Evolutionary conservation across 2,113 vertebrate genomes (phyloP), one percentile per base, ranked within the genome.

Genomic region (Apteryx mantelli): DNA sequence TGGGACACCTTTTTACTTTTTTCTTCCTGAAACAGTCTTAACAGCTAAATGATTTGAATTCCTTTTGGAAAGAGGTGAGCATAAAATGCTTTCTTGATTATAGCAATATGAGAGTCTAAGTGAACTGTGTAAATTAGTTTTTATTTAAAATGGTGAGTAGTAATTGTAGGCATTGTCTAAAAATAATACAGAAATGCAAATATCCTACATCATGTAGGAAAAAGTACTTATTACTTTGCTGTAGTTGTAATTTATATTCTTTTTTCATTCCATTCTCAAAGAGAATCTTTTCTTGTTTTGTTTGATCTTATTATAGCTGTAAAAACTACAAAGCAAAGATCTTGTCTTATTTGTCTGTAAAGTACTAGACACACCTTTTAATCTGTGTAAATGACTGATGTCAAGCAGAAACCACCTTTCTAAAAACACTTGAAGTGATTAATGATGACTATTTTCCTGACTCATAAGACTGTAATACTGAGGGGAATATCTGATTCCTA

Each of bases 381-480:
- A 83, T 68, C 71, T 77, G 4, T 86, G 44, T 73, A 86, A 89
- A 88, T 91, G 88, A 40, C 74, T 96, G 91, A 58, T 88, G 89
- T 80, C 32, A 64, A 94, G 81, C 84, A 82, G 94, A 96, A 97
- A 22, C 92, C 82, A 83, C 95, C 85, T 94, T 94, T 50, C 96
- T 91, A 80, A 88, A 96, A 94, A 77, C 65, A 36, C 82, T 81
- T 16, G 7, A 89, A 86, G 79, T 95, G 95, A 95, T 95, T 96
- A 96, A 96, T 87, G 94, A 93, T 94, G 73, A 86, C 70, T 94
- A 0, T 91, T 85, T 89, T 80, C 69, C 82, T 97, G 96, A 96
- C 90, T 95, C 93, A 91, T n/a, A 74, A 66, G 81, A 46, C 92
- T 82, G 82, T 91, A 32, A 86, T 88, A 85, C 93, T 90, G 75